Base-by-base conservation (phyloP, 1,140 invertebrate genomes). In the Chlorops oryzae region DNA sequence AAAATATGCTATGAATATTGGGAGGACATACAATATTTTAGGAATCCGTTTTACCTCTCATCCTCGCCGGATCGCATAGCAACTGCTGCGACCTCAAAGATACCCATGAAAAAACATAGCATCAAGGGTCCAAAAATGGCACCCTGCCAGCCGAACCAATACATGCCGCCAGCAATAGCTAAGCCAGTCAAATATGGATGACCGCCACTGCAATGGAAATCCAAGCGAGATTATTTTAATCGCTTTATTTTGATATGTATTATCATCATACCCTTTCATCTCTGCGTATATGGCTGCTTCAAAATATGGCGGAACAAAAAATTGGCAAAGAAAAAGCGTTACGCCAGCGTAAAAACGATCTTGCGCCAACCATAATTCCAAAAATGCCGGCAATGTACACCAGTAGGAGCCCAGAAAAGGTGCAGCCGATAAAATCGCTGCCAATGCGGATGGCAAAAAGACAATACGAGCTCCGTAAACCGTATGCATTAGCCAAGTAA, bases 101-200 rank as follows among this genome's bases (percentile, higher is more conserved):
- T 59, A 9, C 70, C 70, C 28, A 72, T 70, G 43, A 72, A 65
- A 50, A 72, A 63, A 65, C 95, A 98, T 0, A 99, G 75, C 18
- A 98, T 77, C 2, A 98, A 78, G 0, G 96, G 96, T 0, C 96
- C 96, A 54, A 98, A 87, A 48, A 99, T 90, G 1, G 94, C 95
- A 1, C 96, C 96, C 75, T 98, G 91, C 37, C 95, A 81, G 1
- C 96, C 96, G 47, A 97, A 77, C 77, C 91, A 98, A 70, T 97
- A 96, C 55, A 98, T 91, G 28, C 96, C 96, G n/a, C 96, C 96
- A 9, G 93, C 94, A 59, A 99, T 95, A 1, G 95, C 90, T 25
- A 99, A 74, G 24, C 93, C 96, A n/a, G 96, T 98, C 23, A 99
- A 80, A 76, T 98, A 99, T 0, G 96, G 96, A 79, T 99, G 96